Evolutionary conservation across 2,888 invertebrate species (phyloP).

Genomic region (Drosophila falleni): DNA sequence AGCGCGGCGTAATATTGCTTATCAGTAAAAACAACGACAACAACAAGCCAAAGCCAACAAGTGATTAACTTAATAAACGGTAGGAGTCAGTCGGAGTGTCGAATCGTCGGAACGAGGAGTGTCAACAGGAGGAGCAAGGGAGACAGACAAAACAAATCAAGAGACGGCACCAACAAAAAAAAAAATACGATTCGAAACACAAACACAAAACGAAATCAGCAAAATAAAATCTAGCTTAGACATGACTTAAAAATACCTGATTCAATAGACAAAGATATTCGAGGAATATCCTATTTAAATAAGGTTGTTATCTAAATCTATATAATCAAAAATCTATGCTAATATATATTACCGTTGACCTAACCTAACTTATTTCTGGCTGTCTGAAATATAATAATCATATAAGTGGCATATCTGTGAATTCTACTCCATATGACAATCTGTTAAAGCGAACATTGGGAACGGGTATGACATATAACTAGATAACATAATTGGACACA

Average conservation of each 20-base stretch:
- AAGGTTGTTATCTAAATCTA: background rate
- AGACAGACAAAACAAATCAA: slow-evolving; percentile 31
- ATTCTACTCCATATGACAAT: background rate
- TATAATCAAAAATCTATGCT: background rate
- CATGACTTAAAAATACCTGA: slow-evolving; percentile 36
- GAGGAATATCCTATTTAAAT: background rate
- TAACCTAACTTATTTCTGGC: background rate
- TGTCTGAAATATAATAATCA: background rate
- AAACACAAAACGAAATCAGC: slow-evolving; percentile 33
- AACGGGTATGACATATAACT: background rate
- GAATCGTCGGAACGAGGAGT: background rate
- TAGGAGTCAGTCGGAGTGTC: background rate
- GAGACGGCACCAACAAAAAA: slow-evolving; percentile 30
- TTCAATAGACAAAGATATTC: background rate
- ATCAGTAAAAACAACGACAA: slow-evolving; percentile 47
- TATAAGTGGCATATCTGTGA: background rate
- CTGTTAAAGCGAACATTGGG: background rate
- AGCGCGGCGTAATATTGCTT: slow-evolving; percentile 54
- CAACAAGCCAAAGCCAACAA: slow-evolving; percentile 33
- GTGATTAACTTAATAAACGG: slow-evolving; percentile 62
- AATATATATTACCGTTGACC: background rate
- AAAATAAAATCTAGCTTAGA: background rate
- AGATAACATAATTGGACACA: slow-evolving; percentile 47
- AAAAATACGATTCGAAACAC: slow-evolving; percentile 38
- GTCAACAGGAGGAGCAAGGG: background rate